Evolutionary conservation across 2,797 vertebrate genomes (phyloP).

Genomic region (Mustela erminea): DNA sequence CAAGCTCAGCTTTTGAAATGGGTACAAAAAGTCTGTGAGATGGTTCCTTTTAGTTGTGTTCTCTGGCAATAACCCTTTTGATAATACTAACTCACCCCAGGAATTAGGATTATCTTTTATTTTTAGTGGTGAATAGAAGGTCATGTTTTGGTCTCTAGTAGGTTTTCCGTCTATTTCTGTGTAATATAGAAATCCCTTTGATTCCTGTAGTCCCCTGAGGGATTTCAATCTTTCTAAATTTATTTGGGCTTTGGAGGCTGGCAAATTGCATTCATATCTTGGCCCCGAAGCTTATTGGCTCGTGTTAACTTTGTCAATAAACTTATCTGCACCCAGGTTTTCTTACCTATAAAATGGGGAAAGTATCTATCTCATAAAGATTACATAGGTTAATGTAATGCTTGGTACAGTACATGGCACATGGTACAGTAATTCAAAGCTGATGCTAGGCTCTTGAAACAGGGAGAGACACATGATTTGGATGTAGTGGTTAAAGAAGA

Average conservation of each 20-base stretch:
- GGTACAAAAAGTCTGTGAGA: background rate
- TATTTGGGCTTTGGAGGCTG: slow-evolving; percentile 5
- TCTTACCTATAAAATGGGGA: background rate
- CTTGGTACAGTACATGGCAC: background rate
- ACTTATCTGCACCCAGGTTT: background rate
- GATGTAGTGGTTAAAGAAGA: background rate
- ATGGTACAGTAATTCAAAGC: background rate
- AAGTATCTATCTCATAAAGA: background rate
- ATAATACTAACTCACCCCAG: background rate
- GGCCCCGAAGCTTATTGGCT: background rate
- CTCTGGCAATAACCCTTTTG: background rate
- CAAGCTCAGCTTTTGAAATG: background rate
- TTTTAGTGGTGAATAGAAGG: background rate
- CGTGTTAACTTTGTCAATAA: background rate
- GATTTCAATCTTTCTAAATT: slow-evolving; percentile 10
- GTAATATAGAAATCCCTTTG: background rate
- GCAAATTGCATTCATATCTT: background rate
- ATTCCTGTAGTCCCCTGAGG: background rate
- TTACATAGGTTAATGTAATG: background rate
- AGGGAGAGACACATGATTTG: background rate
- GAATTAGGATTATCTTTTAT: background rate
- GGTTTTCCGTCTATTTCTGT: background rate
- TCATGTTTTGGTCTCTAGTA: background rate
- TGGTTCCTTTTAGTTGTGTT: background rate
- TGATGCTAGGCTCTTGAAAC: background rate